Evolutionary conservation across 2,797 vertebrate genomes (phyloP).

Genomic region (Paedocypris micromegethes): DNA sequence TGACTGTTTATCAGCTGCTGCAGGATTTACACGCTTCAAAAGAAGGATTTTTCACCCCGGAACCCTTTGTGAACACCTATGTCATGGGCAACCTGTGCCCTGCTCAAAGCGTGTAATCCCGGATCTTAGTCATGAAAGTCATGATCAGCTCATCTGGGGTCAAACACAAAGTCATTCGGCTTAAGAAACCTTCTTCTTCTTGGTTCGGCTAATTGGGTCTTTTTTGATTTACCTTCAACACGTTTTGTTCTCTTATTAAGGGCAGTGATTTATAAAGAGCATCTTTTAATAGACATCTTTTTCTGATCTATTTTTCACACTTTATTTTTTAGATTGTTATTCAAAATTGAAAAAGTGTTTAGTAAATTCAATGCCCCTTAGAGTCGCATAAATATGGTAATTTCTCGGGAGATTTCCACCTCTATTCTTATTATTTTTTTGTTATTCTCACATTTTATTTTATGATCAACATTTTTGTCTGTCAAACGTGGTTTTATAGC

Average conservation of each 20-base stretch:
- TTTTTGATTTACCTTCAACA: too few species aligned
- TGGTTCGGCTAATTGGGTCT: not conserved
- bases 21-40: conserved; percentile 70
- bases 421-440: too few species aligned
- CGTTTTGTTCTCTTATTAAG: too few species aligned
- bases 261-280: too few species aligned
- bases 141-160: conserved; percentile 44
- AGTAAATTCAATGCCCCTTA: too few species aligned
- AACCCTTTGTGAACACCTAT: conserved; percentile 50
- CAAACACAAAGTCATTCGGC: conserved; percentile 46
- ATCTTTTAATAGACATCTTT: too few species aligned
- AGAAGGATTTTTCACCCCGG: conserved; percentile 53
- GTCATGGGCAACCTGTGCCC: conserved; percentile 51
- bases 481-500: too few species aligned
- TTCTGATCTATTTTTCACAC: not conserved
- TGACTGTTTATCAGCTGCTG: conserved; percentile 52
- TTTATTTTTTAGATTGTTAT: not conserved
- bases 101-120: conserved; percentile 66
- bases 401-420: not conserved
- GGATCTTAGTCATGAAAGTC: conserved; percentile 63
- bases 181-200: conserved; percentile 9
- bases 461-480: too few species aligned
- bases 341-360: not conserved
- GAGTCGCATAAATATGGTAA: not conserved
- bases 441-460: too few species aligned